Conservation (phyloP, 2,888 invertebrate species). For the Campopleginae sp. region DNA sequence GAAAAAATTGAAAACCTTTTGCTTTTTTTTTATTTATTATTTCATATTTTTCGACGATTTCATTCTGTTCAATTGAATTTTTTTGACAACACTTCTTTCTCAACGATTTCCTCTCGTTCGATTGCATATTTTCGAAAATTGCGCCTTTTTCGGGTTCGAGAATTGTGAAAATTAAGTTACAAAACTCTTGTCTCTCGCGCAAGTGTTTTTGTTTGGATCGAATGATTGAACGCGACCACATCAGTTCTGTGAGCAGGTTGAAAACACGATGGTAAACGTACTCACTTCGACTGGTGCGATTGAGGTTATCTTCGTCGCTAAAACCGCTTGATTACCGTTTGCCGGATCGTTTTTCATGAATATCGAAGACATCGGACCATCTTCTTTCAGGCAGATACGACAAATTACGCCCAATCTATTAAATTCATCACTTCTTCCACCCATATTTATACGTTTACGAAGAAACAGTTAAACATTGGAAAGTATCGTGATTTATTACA, state of each 20-base stretch:
- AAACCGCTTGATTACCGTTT: slow-evolving; percentile 53
- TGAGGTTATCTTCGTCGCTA: slow-evolving; percentile 74
- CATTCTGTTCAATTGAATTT: not conserved
- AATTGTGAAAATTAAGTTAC: too few species aligned
- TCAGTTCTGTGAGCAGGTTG: slow-evolving; percentile 13
- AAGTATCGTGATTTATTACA: not conserved
- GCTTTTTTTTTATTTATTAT: not conserved
- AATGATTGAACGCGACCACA: slow-evolving; percentile 1
- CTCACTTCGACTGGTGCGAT: slow-evolving; percentile 77
- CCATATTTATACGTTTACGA: not conserved
- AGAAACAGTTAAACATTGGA: slow-evolving; percentile 12
- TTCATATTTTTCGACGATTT: not conserved
- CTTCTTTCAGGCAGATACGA: slow-evolving; percentile 76
- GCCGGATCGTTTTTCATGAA: slow-evolving; percentile 66
- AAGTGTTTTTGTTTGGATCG: not conserved
- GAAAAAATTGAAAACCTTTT: not conserved
- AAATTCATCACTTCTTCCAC: slow-evolving; percentile 36
- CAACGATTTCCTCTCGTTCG: not conserved
- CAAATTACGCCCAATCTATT: slow-evolving; percentile 75
- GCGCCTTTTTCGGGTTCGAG: too few species aligned
- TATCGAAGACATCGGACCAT: slow-evolving; percentile 72
- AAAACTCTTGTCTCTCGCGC: too few species aligned
- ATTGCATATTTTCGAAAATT: too few species aligned
- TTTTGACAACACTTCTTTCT: not conserved
- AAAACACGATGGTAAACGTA: slow-evolving; percentile 68